phyloP scores from a whole-genome alignment of 1,140 invertebrate genomes.

The Orchesella cincta region DNA sequence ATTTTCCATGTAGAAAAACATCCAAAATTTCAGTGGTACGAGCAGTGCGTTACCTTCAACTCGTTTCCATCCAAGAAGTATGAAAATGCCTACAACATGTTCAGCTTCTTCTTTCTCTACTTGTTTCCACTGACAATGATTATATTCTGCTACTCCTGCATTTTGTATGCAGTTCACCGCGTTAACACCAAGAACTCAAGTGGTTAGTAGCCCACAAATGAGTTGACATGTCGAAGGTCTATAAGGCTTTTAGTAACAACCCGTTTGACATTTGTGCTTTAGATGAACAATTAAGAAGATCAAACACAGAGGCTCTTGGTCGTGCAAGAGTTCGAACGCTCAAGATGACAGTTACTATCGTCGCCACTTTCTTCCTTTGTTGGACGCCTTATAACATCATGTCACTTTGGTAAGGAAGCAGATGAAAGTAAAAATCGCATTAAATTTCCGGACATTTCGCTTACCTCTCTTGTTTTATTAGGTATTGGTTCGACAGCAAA shows the following conservation, averaged over 20 bases:
- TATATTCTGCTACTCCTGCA: slow-evolving; percentile 81
- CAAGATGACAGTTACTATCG: slow-evolving; percentile 95
- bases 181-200: not conserved
- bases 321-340: slow-evolving; percentile 81
- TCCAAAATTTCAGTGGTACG: slow-evolving; percentile 72
- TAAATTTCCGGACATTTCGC: too few relatives aligned
- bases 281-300: not conserved
- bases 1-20: slow-evolving; percentile 80
- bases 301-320: slow-evolving; percentile 69
- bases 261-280: not conserved
- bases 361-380: slow-evolving; percentile 83
- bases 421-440: too few relatives aligned
- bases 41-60: slow-evolving; percentile 79
- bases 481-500: too few relatives aligned
- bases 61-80: slow-evolving; percentile 67
- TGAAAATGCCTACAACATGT: slow-evolving; percentile 72
- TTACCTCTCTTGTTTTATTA: too few relatives aligned
- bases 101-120: slow-evolving; percentile 83
- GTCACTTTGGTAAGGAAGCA: slow-evolving; percentile 80
- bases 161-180: slow-evolving; percentile 72
- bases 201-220: not conserved
- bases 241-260: not conserved
- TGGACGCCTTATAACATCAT: slow-evolving; percentile 92
- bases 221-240: not conserved
- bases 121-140: slow-evolving; percentile 79